Evolutionary conservation across 1,140 invertebrate species (phyloP), one percentile per base, ranked within the genome.

Genomic region (Carcinoscorpius rotundicauda): DNA sequence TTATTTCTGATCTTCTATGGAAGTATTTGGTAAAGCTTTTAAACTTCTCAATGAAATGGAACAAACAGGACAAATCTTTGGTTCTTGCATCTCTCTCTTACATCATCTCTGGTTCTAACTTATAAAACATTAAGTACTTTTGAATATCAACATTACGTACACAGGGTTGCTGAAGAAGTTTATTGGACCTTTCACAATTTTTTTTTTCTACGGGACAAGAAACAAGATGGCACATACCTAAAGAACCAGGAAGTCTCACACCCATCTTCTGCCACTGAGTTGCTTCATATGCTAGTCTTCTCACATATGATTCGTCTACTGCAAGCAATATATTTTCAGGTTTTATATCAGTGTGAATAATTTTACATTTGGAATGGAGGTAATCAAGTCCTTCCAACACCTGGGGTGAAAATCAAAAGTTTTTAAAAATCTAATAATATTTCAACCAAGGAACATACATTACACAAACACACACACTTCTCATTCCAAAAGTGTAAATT

Each of bases 301-400:
- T 82, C 66, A 97, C 88, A 75, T 94, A 87, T 68, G 88, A 86
- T 67, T 86, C 83, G 75, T 88, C 85, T 6, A 96, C 91, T 79
- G 91, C 94, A 62, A 98, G 81, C 60, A 99, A 81, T 61, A 99
- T 93, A 82, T 99, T 99, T 81, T 99, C 97, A 59, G 96, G 96
- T 78, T 99, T 99, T 69, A 99, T 97, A 76, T 99, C 96, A 11
- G 97, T 99, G 76, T 99, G 97, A 78, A 99, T 98, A 71, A 99
- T 98, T 77, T 85, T 80, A 83, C 96, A 98, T 82, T 97, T 97
- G 64, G 87, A 85, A 78, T 99, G 97, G 65, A 99, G 82, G 81
- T 98, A 99, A 78, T 96, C 88, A 64, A 99, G 81, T 53, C 93
- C 96, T 81, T 98, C 90, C 29, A 98, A 80, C 11, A 87, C 84